Evolutionary conservation across 2,888 invertebrate species (phyloP).

Genomic region (Sepioteuthis lessoniana): DNA sequence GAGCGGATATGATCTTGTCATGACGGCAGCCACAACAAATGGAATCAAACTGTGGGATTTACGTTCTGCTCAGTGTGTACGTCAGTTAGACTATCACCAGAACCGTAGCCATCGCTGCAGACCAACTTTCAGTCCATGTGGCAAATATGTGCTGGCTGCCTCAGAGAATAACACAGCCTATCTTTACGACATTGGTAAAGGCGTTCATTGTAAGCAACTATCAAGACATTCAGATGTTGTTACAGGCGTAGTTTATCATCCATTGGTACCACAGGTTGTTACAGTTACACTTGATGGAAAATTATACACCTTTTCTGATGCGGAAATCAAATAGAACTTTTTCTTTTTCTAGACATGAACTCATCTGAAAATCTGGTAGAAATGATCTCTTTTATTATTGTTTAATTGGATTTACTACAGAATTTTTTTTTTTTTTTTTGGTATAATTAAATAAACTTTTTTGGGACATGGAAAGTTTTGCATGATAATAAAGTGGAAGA

Average conservation of each 20-base stretch:
- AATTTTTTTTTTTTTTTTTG: too few relatives aligned
- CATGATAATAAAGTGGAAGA: too few relatives aligned
- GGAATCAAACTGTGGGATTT: slow-evolving; percentile 76
- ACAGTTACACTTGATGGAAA: slow-evolving; percentile 61
- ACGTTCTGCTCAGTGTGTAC: slow-evolving; percentile 67
- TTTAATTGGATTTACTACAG: too few relatives aligned
- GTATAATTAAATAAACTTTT: too few relatives aligned
- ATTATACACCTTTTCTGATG: background rate
- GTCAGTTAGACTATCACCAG: slow-evolving; percentile 70
- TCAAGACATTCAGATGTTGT: slow-evolving; percentile 72
- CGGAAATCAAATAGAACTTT: background rate
- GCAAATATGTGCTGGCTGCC: slow-evolving; percentile 72
- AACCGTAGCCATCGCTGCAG: slow-evolving; percentile 73
- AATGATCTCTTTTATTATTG: too few relatives aligned
- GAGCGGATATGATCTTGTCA: slow-evolving; percentile 71
- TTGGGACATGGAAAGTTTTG: too few relatives aligned
- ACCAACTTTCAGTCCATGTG: slow-evolving; percentile 73
- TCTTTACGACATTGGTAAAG: slow-evolving; percentile 72
- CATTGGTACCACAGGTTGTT: slow-evolving; percentile 62
- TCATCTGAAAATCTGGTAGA: too few relatives aligned
- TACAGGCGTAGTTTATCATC: slow-evolving; percentile 72
- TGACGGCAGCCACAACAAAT: slow-evolving; percentile 72
- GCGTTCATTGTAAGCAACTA: slow-evolving; percentile 70
- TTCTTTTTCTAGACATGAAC: too few relatives aligned
- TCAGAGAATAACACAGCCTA: slow-evolving; percentile 73